Base-by-base conservation (phyloP, 2,888 invertebrate genomes). In the Blera fallax region DNA sequence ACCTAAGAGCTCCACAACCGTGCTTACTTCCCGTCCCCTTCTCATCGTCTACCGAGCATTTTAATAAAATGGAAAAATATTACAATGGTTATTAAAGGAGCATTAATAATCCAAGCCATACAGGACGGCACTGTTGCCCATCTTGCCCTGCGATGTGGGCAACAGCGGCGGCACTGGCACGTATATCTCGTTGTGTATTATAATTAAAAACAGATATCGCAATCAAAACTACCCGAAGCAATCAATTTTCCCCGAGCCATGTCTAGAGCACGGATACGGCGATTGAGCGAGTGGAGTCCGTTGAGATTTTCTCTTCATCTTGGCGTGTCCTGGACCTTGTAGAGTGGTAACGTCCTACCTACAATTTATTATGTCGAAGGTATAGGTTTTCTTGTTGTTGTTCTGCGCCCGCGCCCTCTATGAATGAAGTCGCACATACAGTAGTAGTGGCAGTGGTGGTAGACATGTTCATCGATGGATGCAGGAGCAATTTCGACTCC, bases 201-300 rank as follows among this genome's bases (percentile, higher is more conserved):
- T 87, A 87, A 87, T 87, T 87, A 87, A 87, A 85, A 87, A 87
- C 87, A 87, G 87, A 87, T 87, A 87, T 87, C 87, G 87, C 87
- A 87, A 87, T 87, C 87, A 87, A 82, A 87, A 87, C 87, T 87
- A 87, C 82, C 82, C 64, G 82, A 87, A 82, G 82, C 87, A 87
- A 87, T 87, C 87, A 87, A 87, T 87, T 87, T 82, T 77, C 73
- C 77, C 48, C 40, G 54, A 73, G 77, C 77, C 73, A 73, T 77
- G 82, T 78, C 82, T 82, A 76, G 21, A 64, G n/a, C n/a, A n/a
- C n/a, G n/a, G n/a, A n/a, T n/a, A n/a, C n/a, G n/a, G n/a, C n/a
- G n/a, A n/a, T n/a, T n/a, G n/a, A n/a, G n/a, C n/a, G 67, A 72
- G 56, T 54, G 48, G 54, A 69, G 43, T 40, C 29, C 6, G n/a